Evolutionary conservation across 2,113 vertebrate species (phyloP).

Genomic region (Procavia capensis): DNA sequence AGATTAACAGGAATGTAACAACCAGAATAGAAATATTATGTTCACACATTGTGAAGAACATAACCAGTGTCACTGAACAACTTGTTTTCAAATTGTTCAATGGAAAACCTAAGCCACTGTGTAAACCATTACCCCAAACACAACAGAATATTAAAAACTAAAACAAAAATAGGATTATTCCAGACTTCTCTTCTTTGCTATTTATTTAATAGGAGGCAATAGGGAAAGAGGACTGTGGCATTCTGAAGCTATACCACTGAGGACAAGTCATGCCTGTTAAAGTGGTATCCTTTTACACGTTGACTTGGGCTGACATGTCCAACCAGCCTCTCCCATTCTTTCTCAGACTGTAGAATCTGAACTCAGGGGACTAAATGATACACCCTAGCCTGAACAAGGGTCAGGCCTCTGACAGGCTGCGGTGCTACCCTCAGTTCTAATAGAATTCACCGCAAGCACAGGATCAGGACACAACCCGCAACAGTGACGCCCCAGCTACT

Average conservation of each 20-base stretch:
- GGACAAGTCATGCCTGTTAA: neutral
- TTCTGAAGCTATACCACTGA: neutral
- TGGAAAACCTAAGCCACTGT: too few relatives aligned
- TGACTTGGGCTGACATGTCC: neutral
- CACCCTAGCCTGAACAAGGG: neutral
- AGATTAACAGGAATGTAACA: too few relatives aligned
- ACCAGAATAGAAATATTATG: too few relatives aligned
- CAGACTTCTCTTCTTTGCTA: neutral
- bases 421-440: neutral
- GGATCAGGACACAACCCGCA: neutral
- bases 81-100: too few relatives aligned
- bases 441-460: neutral
- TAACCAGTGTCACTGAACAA: too few relatives aligned
- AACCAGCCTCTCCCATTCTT: neutral
- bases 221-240: neutral
- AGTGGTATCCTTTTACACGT: neutral
- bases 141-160: too few relatives aligned
- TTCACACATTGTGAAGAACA: too few relatives aligned
- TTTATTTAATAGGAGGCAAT: neutral
- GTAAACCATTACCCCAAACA: too few relatives aligned
- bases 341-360: neutral
- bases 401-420: neutral
- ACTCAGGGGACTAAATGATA: neutral
- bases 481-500: neutral
- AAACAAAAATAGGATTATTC: neutral